Percentiles rank a stretch among this genome's conserved stretches.
Conservation (phyloP, 2,888 invertebrate species). For the Neoascia interrupta region DNA sequence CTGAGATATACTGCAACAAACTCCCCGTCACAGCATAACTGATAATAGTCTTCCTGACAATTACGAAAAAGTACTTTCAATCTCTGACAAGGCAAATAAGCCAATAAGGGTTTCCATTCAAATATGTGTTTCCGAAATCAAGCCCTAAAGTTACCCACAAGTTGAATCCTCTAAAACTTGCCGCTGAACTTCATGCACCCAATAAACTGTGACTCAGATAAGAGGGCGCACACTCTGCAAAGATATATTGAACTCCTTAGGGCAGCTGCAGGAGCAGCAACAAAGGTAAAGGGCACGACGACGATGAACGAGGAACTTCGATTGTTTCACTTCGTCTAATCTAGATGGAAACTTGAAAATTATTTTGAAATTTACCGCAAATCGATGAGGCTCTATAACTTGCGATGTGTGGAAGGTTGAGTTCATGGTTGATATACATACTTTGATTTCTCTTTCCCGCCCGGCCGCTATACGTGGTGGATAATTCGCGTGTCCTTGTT, state of each 20-base stretch:
- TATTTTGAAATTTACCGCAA: slow-evolving; percentile 35
- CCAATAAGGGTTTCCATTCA: too few species aligned
- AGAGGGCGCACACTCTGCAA: slow-evolving; percentile 19
- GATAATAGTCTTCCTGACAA: too few species aligned
- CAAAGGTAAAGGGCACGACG: neutral
- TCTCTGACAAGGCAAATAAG: too few species aligned
- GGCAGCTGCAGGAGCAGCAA: neutral
- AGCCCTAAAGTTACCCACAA: slow-evolving; percentile 38
- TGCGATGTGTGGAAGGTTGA: neutral
- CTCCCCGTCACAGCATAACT: too few species aligned
- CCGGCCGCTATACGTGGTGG: neutral
- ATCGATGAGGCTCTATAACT: slow-evolving; percentile 20
- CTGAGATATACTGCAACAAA: too few species aligned
- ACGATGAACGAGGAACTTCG: slow-evolving; percentile 2
- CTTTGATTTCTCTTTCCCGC: neutral
- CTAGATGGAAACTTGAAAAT: slow-evolving; percentile 34
- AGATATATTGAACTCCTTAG: neutral
- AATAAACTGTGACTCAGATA: slow-evolving; percentile 34
- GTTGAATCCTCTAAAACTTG: slow-evolving; percentile 34
- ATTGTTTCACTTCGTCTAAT: slow-evolving; percentile 35
- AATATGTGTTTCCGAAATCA: too few species aligned
- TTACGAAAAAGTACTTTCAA: too few species aligned
- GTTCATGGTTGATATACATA: neutral
- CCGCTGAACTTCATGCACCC: slow-evolving; percentile 34
- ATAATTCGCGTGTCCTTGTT: slow-evolving; percentile 9